Evolutionary conservation across 2,113 vertebrate genomes (phyloP), one percentile per base, ranked within the genome.

Genomic region (Saiga tatarica): DNA sequence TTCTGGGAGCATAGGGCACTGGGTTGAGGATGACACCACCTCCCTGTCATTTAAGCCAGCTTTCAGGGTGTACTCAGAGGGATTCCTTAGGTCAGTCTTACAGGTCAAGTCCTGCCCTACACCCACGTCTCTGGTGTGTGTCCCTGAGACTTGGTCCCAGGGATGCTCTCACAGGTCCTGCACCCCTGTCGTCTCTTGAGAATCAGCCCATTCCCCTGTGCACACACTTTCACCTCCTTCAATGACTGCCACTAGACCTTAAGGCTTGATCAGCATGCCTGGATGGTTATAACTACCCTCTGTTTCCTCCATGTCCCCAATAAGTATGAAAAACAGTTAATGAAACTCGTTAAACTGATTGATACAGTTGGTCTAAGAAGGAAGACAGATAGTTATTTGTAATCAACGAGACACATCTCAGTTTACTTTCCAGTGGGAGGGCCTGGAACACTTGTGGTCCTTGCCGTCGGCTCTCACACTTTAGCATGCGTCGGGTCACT

Each of bases 401-500:
- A 57, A 47, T 6, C 53, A n/a, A 6, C 6, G 10, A 52, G 76
- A 55, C 45, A n/a, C 42, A 59, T 25, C 42, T 87, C 53, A 50
- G 67, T 64, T 79, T 57, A n/a, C 50, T 45, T 57, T 21, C 5
- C 36, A 6, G 1, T 45, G 36, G 30, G 79, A 23, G 21, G 4
- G 50, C n/a, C 95, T 87, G 30, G n/a, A 84, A 28, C 12, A 11
- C n/a, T 8, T 17, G 6, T 6, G 10, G 7, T 52, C 30, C 50
- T 60, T 74, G n/a, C 74, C 33, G 0, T 47, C 4, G 9, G 36
- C 79, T 85, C 45, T 81, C 39, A 59, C 5, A 3, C 39, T 33
- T 52, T 7, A 14, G 28, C 25, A 36, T 6, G 33, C 4, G 0
- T 52, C 1, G 1, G 33, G 13, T 59, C 57, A 28, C 23, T 14